A percentile compares a stretch with the other conserved stretches of the same genome.
These are phyloP conservation scores for Sylvilagus floridanus DNA, from an alignment of 2,797 vertebrate genomes.

Conservation along the genomic window DNA sequence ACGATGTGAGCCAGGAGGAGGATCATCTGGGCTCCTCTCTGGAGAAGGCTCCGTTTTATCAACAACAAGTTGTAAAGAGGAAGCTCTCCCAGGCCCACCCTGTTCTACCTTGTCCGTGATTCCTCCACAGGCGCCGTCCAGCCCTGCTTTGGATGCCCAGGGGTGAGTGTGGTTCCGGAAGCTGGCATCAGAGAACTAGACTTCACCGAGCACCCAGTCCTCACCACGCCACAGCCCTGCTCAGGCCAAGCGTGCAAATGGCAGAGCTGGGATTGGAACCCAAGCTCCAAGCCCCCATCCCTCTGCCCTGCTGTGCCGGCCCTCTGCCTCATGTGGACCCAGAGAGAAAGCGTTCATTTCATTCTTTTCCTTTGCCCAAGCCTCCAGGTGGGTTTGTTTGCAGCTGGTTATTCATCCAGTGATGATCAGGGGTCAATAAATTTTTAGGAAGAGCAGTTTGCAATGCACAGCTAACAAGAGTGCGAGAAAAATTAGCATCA, in stretches of 20 bases:
- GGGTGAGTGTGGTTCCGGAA: neutral
- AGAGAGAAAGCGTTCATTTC: neutral
- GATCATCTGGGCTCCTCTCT: neutral
- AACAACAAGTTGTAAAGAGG: neutral
- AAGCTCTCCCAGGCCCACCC: fast-evolving
- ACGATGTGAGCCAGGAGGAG: neutral
- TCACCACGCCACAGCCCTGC: neutral
- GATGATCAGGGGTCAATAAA: neutral
- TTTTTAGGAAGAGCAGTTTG: neutral
- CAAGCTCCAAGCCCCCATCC: neutral
- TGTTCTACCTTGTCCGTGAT: neutral
- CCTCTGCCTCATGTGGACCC: neutral
- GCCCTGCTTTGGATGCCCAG: fast-evolving
- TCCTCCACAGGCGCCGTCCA: fast-evolving
- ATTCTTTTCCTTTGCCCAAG: neutral
- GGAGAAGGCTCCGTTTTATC: neutral
- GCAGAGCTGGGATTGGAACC: neutral
- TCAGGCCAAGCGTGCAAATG: neutral
- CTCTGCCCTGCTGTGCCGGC: neutral
- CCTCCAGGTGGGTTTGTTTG: neutral
- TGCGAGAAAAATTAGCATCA: neutral
- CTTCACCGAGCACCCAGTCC: neutral
- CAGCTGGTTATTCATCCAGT: neutral
- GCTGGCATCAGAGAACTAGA: neutral
- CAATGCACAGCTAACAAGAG: neutral